Evolutionary conservation across 2,797 vertebrate species (phyloP), one percentile per base, ranked within the genome.

Genomic region (Thaleichthys pacificus): DNA sequence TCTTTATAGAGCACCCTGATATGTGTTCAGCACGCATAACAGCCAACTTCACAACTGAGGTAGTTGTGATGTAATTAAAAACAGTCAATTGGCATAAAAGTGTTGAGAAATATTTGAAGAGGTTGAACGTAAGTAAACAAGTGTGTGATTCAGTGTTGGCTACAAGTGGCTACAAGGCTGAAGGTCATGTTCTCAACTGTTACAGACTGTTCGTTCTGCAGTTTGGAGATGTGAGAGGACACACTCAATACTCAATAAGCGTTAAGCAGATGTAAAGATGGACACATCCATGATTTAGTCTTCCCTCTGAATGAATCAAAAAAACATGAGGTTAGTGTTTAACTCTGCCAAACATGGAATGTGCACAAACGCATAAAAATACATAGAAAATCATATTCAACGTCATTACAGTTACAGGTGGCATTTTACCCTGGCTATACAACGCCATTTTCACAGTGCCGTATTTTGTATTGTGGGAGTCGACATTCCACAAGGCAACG

Each of bases 161-260:
- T 21, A 51, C 21, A 42, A 14, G 38, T 28, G 22, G 47, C 22
- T 54, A 66, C 38, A 28, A 17, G 65, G 66, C 24, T 67, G 47
- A 67, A 54, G 47, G 66, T 30, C 66, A 67, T 49, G 24, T 54
- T 67, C 26, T 54, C 24, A 67, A 28, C 3, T 22, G 62, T 64
- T 64, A 35, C 62, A 35, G 32, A 17, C 61, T 38, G 62, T 64
- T 64, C 32, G 38, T 35, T 64, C 62, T 4, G 30, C 30, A 32
- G 61, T 15, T 19, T 63, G 61, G 61, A 35, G 3, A 47, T 47
- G 62, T 35, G 17, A 35, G 62, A 64, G 62, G 30, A 35, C 62
- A 35, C 32, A 32, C 30, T 32, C 17, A 19, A 19, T 1, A 64
- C 62, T 21, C 38, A 15, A 64, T 11, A 21, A n/a, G 12, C 8